Evolutionary conservation across 2,113 vertebrate species (phyloP), one percentile per base, ranked within the genome.

Genomic region (Raja brachyura): DNA sequence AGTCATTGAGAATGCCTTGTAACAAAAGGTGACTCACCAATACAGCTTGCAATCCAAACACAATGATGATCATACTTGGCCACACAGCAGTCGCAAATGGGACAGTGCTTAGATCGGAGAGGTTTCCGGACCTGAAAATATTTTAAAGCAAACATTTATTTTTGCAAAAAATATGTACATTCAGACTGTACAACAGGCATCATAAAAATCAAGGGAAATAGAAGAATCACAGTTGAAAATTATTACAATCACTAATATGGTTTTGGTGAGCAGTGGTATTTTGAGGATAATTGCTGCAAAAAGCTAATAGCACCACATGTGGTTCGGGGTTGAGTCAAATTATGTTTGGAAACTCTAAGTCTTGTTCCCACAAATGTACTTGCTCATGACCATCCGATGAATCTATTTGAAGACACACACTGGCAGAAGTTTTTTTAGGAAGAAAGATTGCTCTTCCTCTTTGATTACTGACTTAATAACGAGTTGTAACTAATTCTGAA

Each of bases 11-110:
- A 63, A 14, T 31, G 61, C 20, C 28, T 18, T 88, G 25, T 4
- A 0, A 61, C 83, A 88, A 86, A 88, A 54, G 28, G 59, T 22
- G 54, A 88, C 94, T 95, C 93, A 99, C 98, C 98, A 95, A 99
- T 94, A 94, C 99, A 99, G 93, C 94, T 94, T 93, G 98, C 98
- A 94, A 96, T 98, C 98, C 98, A 99, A 61, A 97, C 16, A 2
- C 98, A 99, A 95, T 99, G 98, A 59, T 99, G 98, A 94, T 99
- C 98, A 0, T 97, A 98, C 90, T 97, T 98, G 9, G 98, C 98
- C 48, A 99, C 97, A 93, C 99, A 99, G 10, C 96, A 95, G 22
- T 97, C 96, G 93, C 98, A 99, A 68, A 93, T 73, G 28, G 96
- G 96, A 95, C 99, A 99, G 94, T 99, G 98, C 93, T 96, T 94